Conservation (phyloP, 2,113 vertebrate species). For the Cephalopholis sonnerati region DNA sequence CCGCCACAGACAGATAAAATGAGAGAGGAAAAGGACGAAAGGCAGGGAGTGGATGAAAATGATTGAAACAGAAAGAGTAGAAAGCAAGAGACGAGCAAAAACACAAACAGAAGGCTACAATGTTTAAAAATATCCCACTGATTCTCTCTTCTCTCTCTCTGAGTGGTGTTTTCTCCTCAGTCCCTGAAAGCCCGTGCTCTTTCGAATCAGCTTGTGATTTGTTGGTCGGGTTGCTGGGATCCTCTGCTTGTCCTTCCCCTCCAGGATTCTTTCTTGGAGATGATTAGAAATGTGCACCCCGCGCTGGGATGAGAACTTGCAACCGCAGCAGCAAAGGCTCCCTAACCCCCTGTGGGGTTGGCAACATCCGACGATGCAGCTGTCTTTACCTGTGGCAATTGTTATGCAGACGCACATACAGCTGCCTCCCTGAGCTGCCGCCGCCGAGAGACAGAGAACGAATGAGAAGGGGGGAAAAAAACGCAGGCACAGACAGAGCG, state of each 20-base stretch:
- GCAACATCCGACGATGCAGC: conserved; percentile 62
- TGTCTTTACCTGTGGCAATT: conserved; percentile 70
- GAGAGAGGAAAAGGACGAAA: conserved; percentile 26
- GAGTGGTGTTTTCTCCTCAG: conserved; percentile 38
- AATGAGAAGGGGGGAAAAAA: conserved; percentile 59
- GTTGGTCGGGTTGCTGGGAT: conserved; percentile 66
- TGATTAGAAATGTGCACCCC: conserved; percentile 48
- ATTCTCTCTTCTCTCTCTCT: conserved; percentile 19
- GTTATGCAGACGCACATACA: conserved; percentile 62
- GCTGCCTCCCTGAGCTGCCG: conserved; percentile 75
- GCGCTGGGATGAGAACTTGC: conserved; percentile 57
- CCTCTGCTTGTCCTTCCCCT: conserved; percentile 58
- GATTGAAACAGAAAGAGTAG: conserved; percentile 33
- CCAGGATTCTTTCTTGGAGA: conserved; percentile 64
- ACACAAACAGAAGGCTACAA: conserved; percentile 21
- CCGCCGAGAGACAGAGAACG: conserved; percentile 74
- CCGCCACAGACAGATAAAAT: conserved; percentile 73
- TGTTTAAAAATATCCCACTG: conserved; percentile 53
- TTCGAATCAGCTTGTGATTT: conserved; percentile 66
- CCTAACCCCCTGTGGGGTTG: conserved; percentile 29
- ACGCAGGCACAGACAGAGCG: conserved; percentile 59
- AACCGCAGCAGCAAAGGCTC: conserved; percentile 27
- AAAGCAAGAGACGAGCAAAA: conserved; percentile 27
- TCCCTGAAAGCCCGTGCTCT: conserved; percentile 51
- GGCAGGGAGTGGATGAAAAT: conserved; percentile 24